Base-by-base conservation (phyloP, 2,888 invertebrate species). In the Mesoligia furuncula region DNA sequence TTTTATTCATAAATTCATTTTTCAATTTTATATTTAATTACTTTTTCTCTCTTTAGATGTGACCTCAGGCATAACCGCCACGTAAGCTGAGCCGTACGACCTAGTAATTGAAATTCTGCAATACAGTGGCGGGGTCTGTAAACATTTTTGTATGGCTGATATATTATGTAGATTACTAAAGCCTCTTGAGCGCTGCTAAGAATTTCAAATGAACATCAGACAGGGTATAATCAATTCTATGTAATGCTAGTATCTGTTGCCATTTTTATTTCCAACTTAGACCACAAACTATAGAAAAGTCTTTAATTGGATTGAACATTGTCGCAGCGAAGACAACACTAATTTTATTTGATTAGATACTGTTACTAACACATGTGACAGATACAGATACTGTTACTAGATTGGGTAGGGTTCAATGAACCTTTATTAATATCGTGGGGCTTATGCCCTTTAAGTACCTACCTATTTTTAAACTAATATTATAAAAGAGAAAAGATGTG, bases 311-410 rank as follows among this genome's bases (percentile, higher is more conserved):
- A 61, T 76, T 65, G 59, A 73, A 64, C 59, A 57, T 13, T 20
- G 42, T 73, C 36, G 42, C 73, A 59, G 59, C 39, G 61, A 75
- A 71, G 65, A 42, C 17, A 65, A 70, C 27, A 17, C 39, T 66
- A 45, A 66, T 77, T 69, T 67, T 69, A 69, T 71, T 72, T 72
- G 57, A 75, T 62, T 54, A 79, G 48, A 31, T 73, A 31, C 27
- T 61, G 69, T 0, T 27, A 54, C 39, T 17, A 39, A n/a, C n/a
- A n/a, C n/a, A n/a, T n/a, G n/a, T n/a, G n/a, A n/a, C n/a, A n/a
- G n/a, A n/a, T n/a, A n/a, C n/a, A n/a, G n/a, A 31, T 42, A 31
- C 27, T 61, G 69, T 0, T 27, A 54, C 39, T 17, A 39, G 48
- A 39, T 73, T 65, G 6, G 24, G 36, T 51, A 0, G 6, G 15